phyloP scores from a whole-genome alignment of 2,888 invertebrate genomes.

The Scaptomyza caliginosa region DNA sequence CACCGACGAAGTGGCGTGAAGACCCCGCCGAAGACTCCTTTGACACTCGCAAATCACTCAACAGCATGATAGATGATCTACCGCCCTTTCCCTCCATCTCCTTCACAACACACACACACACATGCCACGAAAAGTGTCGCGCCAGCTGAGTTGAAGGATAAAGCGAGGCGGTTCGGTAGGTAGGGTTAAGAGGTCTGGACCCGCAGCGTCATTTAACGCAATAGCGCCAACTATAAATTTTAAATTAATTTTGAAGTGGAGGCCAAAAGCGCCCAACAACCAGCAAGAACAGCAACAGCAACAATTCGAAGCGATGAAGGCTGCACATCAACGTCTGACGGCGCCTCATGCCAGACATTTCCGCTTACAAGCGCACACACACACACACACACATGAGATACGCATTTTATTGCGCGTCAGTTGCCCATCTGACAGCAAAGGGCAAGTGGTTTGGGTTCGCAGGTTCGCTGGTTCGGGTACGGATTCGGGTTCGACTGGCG shows the following conservation, averaged over 20 bases:
- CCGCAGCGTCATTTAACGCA: conserved; percentile 77
- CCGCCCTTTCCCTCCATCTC: background rate
- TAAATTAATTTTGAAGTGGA: conserved; percentile 77
- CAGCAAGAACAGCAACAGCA: conserved; percentile 1
- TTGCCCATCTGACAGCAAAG: conserved; percentile 56
- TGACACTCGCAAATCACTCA: conserved; percentile 78
- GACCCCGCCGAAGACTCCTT: conserved; percentile 49
- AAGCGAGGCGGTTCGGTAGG: background rate
- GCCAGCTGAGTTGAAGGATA: background rate
- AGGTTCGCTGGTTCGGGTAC: background rate
- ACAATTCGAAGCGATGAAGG: conserved; percentile 43
- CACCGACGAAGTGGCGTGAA: conserved; percentile 26
- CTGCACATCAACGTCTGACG: conserved; percentile 52
- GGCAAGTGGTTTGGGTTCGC: conserved; percentile 10
- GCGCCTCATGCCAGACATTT: conserved; percentile 42
- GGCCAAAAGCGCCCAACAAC: conserved; percentile 34
- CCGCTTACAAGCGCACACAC: conserved; percentile 25
- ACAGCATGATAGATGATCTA: conserved; percentile 69
- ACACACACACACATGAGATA: conserved; percentile 63
- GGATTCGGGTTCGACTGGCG: background rate
- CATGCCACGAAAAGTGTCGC: background rate
- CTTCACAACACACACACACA: background rate
- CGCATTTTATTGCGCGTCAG: conserved; percentile 78
- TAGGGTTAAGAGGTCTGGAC: conserved; percentile 27
- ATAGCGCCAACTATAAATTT: conserved; percentile 78